These are phyloP conservation scores for Brachionus plicatilis DNA, from an alignment of 1,140 invertebrate genomes.

Conservation along the genomic window DNA sequence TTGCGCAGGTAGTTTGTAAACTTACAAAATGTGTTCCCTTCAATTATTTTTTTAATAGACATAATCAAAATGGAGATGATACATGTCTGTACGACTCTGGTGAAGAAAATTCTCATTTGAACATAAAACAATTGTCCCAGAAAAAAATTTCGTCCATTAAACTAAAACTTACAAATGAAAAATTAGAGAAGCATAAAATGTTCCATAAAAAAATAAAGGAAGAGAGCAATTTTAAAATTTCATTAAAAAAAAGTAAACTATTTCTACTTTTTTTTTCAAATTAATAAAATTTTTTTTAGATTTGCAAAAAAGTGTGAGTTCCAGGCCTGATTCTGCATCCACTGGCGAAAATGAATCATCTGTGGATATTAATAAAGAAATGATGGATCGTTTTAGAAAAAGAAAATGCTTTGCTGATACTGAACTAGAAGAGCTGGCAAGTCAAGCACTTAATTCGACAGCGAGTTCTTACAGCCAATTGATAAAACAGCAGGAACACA, in stretches of 20 bases:
- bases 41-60: background rate
- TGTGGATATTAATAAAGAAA: background rate
- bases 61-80: background rate
- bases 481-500: background rate
- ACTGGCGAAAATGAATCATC: background rate
- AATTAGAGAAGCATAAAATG: slow-evolving; percentile 8
- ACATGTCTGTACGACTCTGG: background rate
- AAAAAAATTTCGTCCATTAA: background rate
- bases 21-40: background rate
- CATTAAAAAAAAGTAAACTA: slow-evolving; percentile 15
- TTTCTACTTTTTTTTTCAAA: background rate
- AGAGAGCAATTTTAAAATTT: slow-evolving; percentile 18
- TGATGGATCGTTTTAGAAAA: slow-evolving; percentile 56
- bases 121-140: background rate
- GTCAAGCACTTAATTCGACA: background rate
- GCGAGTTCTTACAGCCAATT: background rate
- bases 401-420: slow-evolving; percentile 57
- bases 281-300: background rate
- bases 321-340: background rate
- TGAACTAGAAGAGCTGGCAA: slow-evolving; percentile 52
- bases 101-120: background rate
- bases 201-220: slow-evolving; percentile 21
- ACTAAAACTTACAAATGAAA: background rate
- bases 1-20: slow-evolving; percentile 44
- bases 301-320: background rate